Conservation (phyloP, 2,888 invertebrate genomes). For the Chalcis sispes region DNA sequence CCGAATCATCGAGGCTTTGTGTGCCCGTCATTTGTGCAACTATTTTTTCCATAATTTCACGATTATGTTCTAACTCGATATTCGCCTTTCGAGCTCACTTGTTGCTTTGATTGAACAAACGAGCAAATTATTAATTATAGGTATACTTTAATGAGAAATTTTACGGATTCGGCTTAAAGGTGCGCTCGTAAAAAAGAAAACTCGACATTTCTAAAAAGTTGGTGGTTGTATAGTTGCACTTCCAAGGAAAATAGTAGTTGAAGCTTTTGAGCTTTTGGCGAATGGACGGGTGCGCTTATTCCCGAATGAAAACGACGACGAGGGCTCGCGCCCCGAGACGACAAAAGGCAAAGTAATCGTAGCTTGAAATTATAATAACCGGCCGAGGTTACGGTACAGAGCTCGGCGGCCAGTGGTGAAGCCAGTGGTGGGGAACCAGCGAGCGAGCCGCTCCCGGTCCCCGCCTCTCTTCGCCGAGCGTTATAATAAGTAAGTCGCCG, state of each 20-base stretch:
- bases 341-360: constrained; percentile 73
- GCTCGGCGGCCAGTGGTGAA: background rate
- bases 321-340: constrained; percentile 61
- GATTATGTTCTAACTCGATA: too few relatives aligned
- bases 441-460: constrained; percentile 1
- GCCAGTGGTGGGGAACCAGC: background rate
- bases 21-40: constrained; percentile 62
- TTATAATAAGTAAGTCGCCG: constrained; percentile 72
- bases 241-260: constrained; percentile 65
- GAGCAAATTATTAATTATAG: too few relatives aligned
- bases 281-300: constrained; percentile 35
- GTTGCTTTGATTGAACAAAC: too few relatives aligned
- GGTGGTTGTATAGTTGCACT: constrained; percentile 41
- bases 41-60: too few relatives aligned
- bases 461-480: constrained; percentile 60
- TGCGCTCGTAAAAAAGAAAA: too few relatives aligned
- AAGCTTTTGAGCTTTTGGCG: constrained; percentile 68
- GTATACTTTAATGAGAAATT: constrained; percentile 3
- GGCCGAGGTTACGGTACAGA: constrained; percentile 61
- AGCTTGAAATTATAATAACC: constrained; percentile 73
- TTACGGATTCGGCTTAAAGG: too few relatives aligned
- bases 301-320: constrained; percentile 25
- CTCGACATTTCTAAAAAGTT: constrained; percentile 13
- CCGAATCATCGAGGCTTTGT: constrained; percentile 64
- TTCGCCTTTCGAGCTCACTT: too few relatives aligned